phyloP scores from a whole-genome alignment of 2,797 vertebrate genomes.

The Periophthalmus magnuspinnatus region DNA sequence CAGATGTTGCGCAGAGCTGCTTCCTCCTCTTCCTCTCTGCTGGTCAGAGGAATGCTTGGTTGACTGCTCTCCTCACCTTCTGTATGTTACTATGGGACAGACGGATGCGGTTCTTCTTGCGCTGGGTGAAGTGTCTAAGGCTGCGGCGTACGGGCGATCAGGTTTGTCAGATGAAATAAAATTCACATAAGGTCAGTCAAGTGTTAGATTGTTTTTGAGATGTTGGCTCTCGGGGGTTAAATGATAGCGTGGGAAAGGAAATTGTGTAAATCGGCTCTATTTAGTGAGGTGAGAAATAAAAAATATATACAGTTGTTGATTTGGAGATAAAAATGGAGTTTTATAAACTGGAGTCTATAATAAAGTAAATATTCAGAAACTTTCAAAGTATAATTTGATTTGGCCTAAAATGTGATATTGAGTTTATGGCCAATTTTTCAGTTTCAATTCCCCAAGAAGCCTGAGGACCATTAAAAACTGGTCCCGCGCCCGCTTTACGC shows the following conservation, averaged over 20 bases:
- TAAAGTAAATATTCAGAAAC: background rate
- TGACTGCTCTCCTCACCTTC: constrained; percentile 37
- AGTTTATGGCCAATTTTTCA: too few species aligned
- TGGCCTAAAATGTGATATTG: too few species aligned
- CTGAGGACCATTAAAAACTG: too few species aligned
- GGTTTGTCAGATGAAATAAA: constrained; percentile 40
- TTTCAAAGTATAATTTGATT: too few species aligned
- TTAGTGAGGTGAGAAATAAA: background rate
- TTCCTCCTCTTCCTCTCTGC: constrained; percentile 25
- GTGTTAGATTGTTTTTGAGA: constrained; percentile 29
- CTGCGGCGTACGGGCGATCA: constrained; percentile 19
- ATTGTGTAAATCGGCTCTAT: constrained; percentile 1
- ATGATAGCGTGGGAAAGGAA: constrained; percentile 2
- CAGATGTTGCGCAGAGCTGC: constrained; percentile 62
- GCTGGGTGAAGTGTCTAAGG: constrained; percentile 38
- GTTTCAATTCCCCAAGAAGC: too few species aligned
- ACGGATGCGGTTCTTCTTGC: constrained; percentile 65
- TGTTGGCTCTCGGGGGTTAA: background rate
- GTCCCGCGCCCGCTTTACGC: too few species aligned
- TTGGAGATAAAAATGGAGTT: background rate
- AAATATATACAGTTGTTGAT: background rate
- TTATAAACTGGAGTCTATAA: background rate
- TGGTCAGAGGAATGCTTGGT: constrained; percentile 43
- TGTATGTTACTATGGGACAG: constrained; percentile 51
- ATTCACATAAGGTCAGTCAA: constrained; percentile 40